Conservation (phyloP, 2,797 vertebrate species). For the Galagoides demidoff region DNA sequence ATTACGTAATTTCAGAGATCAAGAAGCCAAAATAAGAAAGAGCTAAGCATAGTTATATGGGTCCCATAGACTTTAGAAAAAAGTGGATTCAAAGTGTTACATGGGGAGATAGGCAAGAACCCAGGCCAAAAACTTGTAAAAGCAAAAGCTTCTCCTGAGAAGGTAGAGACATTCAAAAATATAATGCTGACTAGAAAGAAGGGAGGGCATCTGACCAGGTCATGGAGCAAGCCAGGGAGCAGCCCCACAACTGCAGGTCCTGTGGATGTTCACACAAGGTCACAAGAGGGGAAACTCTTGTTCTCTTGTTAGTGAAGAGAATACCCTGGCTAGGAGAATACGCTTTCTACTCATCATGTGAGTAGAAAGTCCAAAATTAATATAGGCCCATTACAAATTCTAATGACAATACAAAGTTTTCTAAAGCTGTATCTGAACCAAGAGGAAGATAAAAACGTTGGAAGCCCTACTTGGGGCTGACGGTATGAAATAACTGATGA, state of each 20-base stretch:
- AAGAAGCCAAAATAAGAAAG: constrained; percentile 62
- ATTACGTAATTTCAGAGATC: constrained; percentile 65
- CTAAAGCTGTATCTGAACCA: background rate
- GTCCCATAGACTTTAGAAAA: constrained; percentile 20
- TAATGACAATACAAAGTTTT: background rate
- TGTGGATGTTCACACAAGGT: background rate
- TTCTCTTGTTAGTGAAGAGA: background rate
- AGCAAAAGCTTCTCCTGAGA: constrained; percentile 15
- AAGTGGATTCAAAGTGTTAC: constrained; percentile 51
- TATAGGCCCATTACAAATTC: background rate
- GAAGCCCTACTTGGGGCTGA: background rate
- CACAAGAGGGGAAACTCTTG: background rate
- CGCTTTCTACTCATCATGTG: background rate
- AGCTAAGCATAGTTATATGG: constrained; percentile 43
- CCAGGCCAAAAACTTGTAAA: constrained; percentile 25
- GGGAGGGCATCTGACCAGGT: background rate
- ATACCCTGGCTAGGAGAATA: background rate
- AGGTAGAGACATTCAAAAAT: constrained; percentile 2
- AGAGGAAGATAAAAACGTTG: background rate
- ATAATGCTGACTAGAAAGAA: constrained; percentile 30
- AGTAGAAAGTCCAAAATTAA: background rate
- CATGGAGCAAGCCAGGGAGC: background rate
- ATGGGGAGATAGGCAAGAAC: constrained; percentile 45
- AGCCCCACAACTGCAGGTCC: background rate
- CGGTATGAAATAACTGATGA: constrained; percentile 20